These are phyloP conservation scores for Ammospiza caudacuta DNA, from an alignment of 2,113 vertebrate species.

Conservation along the genomic window DNA sequence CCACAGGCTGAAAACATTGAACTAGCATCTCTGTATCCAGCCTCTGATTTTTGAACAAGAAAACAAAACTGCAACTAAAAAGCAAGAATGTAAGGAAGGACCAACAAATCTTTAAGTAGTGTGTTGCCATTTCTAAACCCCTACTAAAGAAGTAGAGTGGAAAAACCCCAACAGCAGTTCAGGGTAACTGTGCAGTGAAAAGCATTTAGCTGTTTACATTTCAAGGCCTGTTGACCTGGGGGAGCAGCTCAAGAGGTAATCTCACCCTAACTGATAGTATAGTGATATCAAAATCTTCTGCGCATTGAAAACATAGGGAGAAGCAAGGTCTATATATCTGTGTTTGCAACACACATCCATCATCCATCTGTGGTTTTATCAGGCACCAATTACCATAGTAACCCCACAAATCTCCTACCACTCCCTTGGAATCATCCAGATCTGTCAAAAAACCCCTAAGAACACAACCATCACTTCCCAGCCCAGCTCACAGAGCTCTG, in stretches of 20 bases:
- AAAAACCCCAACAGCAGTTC: neutral
- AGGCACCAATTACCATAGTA: neutral
- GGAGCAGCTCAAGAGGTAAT: neutral
- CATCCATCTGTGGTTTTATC: neutral
- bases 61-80: neutral
- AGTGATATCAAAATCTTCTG: neutral
- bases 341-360: neutral
- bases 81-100: neutral
- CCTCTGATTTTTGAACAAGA: neutral
- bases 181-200: neutral
- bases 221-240: neutral
- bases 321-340: neutral
- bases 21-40: neutral
- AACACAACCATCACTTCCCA: neutral
- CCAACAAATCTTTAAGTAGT: neutral
- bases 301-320: neutral
- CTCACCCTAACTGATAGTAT: neutral
- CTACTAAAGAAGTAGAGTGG: neutral
- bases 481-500: neutral
- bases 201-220: neutral
- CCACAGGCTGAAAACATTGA: neutral
- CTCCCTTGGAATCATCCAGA: neutral
- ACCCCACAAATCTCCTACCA: neutral
- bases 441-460: neutral
- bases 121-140: neutral